Percentiles rank a stretch among this genome's conserved stretches.
Conservation (phyloP, 2,888 invertebrate genomes). For the Carpatolechia fugitivella region DNA sequence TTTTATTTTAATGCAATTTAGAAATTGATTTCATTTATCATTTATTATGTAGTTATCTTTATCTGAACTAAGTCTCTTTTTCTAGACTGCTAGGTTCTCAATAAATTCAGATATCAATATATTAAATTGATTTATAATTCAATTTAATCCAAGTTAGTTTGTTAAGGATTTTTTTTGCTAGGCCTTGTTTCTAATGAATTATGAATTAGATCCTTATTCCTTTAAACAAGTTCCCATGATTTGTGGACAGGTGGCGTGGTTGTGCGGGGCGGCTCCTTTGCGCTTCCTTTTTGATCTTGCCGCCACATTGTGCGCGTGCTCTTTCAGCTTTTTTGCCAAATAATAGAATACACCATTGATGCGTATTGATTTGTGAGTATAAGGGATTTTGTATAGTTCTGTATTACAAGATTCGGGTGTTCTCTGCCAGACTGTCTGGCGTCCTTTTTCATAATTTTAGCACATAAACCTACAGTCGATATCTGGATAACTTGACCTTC, state of each 20-base stretch:
- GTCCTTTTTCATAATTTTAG: slow-evolving; percentile 22
- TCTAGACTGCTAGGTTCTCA: too few species aligned
- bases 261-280: slow-evolving; percentile 65
- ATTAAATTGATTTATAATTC: too few species aligned
- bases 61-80: too few species aligned
- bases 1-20: too few species aligned
- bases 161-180: background rate
- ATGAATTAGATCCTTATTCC: slow-evolving; percentile 20
- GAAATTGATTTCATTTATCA: too few species aligned
- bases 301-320: slow-evolving; percentile 70
- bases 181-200: slow-evolving; percentile 12
- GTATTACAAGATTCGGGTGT: slow-evolving; percentile 30
- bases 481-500: too few species aligned
- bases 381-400: slow-evolving; percentile 45
- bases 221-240: slow-evolving; percentile 67
- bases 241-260: slow-evolving; percentile 73
- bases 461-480: background rate
- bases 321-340: slow-evolving; percentile 56
- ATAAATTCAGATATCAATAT: too few species aligned
- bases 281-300: slow-evolving; percentile 57
- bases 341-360: slow-evolving; percentile 48
- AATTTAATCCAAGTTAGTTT: background rate
- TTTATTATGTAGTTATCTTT: too few species aligned
- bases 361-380: slow-evolving; percentile 52
- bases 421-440: slow-evolving; percentile 29